phyloP scores from a whole-genome alignment of 2,888 invertebrate genomes.

The Listrodromus nycthemerus region DNA sequence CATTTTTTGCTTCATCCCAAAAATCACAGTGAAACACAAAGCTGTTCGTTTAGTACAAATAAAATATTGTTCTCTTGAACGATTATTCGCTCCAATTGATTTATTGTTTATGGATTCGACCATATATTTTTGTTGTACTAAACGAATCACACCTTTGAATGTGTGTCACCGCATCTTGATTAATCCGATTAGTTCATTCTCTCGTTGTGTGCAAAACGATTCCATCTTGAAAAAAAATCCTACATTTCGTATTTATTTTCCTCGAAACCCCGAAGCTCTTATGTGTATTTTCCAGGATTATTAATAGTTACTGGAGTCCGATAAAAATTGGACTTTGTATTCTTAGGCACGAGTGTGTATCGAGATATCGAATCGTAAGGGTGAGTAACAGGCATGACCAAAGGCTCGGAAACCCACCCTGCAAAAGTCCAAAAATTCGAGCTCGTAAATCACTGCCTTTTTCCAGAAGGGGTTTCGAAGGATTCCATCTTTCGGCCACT shows the following conservation, averaged over 20 bases:
- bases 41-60: too few relatives aligned
- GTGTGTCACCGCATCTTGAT: too few relatives aligned
- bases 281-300: neutral
- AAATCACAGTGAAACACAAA: too few relatives aligned
- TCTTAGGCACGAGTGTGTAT: conserved; percentile 7
- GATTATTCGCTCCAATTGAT: too few relatives aligned
- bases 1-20: too few relatives aligned
- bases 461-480: conserved; percentile 47
- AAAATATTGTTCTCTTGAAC: too few relatives aligned
- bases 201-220: too few relatives aligned
- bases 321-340: conserved; percentile 43
- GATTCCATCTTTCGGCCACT: conserved; percentile 67
- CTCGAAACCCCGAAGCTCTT: neutral
- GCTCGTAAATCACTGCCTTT: conserved; percentile 75
- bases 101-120: too few relatives aligned
- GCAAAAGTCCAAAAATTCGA: conserved; percentile 65
- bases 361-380: conserved; percentile 11
- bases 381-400: conserved; percentile 8
- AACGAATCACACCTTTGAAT: too few relatives aligned
- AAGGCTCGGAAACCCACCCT: conserved; percentile 7
- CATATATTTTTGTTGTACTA: too few relatives aligned
- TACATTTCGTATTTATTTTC: neutral
- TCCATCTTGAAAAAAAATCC: neutral
- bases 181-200: too few relatives aligned
- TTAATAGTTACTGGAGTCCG: conserved; percentile 54